phyloP scores from a whole-genome alignment of 2,888 invertebrate species.

The Julus scanicus region DNA sequence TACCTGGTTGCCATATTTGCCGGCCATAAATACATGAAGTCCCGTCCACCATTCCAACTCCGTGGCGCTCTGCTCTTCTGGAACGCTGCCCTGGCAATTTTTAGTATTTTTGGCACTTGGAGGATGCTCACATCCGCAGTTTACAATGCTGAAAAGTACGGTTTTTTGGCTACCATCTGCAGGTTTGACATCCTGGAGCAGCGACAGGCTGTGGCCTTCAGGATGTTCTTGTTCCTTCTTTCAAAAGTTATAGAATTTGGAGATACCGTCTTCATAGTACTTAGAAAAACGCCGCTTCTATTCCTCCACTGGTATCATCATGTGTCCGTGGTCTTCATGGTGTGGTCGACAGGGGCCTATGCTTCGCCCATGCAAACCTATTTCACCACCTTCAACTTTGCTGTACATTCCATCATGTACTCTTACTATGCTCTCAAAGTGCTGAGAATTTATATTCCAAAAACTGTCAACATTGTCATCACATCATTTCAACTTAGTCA shows the following conservation, averaged over 20 bases:
- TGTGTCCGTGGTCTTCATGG: background rate
- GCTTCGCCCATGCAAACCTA: background rate
- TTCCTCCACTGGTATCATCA: constrained; percentile 2
- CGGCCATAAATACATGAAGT: background rate
- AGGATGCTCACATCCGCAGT: background rate
- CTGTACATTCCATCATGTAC: background rate
- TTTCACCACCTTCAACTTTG: background rate
- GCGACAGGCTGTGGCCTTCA: background rate
- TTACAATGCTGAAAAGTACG: background rate
- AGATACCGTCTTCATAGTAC: background rate
- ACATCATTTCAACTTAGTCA: background rate
- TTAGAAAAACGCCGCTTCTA: background rate
- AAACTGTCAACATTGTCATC: background rate
- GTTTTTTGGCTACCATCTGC: background rate
- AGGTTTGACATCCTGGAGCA: background rate
- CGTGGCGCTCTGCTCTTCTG: background rate
- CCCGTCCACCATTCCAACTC: background rate
- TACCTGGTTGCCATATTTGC: background rate
- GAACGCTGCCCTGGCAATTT: background rate
- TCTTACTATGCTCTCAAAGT: background rate
- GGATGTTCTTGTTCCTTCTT: background rate
- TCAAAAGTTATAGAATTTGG: background rate
- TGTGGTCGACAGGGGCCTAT: background rate
- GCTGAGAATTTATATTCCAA: background rate
- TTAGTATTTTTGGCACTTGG: background rate